Evolutionary conservation across 92 coral and sea anemone genomes (phyloP), one percentile per base, ranked within the genome.

Genomic region (Micromussa lordhowensis): DNA sequence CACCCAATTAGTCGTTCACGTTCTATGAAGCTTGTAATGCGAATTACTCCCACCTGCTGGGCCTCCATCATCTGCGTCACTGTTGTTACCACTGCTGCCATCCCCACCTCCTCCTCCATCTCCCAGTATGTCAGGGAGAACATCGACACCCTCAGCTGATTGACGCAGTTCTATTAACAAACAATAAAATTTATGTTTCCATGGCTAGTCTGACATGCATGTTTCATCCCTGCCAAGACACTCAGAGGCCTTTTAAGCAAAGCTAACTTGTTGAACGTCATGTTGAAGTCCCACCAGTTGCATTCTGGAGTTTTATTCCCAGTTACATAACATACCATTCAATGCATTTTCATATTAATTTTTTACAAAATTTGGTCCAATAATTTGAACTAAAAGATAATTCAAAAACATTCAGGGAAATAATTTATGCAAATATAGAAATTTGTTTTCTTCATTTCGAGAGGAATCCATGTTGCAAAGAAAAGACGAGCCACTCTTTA

Each of bases 61-160:
- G 8, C 94, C 92, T 5, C 90, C 85, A 72, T 92, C 88, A 75
- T 88, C 94, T 73, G 94, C 93, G 82, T 95, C 98, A 88, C 96
- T 93, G 55, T 89, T 91, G 81, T 94, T 93, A 12, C 98, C 98
- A 80, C 98, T 95, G 69, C 98, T 95, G 24, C 98, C 98, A 80
- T 95, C 98, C 28, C 98, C 98, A 32, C 98, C 98, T 14, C 98
- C 98, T 19, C 98, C 98, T 84, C 98, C 98, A 88, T 95, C 98
- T 70, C 98, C 98, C 22, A 93, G 98, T 5, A 95, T 82, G 81
- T 90, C 94, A 54, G 98, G 98, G 48, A 92, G 79, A 78, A 95
- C 96, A 76, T 91, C 98, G 32, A 75, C 96, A 36, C 98, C 98
- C 84, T 95, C 98, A 15, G 95, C 98, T 35, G 98, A 95, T 87